Evolutionary conservation across 2,113 vertebrate genomes (phyloP).

Genomic region (Bettongia penicillata): DNA sequence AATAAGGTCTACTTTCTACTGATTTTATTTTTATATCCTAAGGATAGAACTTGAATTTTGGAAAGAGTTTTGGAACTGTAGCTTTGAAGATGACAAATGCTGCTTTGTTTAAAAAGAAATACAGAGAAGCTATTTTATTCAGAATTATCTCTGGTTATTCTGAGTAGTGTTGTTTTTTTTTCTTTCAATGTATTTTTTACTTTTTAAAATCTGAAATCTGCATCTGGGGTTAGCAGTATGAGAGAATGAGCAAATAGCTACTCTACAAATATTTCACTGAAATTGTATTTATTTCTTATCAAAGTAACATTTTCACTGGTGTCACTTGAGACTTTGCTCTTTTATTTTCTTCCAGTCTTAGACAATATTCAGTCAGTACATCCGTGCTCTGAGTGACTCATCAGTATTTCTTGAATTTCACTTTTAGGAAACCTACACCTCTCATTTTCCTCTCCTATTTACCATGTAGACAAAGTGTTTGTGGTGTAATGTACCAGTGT

Average conservation of each 20-base stretch:
- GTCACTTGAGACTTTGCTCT: background rate
- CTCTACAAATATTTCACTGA: conserved; percentile 46
- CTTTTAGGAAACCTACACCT: conserved; percentile 6
- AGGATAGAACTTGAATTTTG: background rate
- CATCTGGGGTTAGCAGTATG: conserved; percentile 20
- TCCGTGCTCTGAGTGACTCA: conserved; percentile 19
- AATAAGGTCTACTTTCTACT: conserved; percentile 55
- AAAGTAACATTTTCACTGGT: conserved; percentile 4
- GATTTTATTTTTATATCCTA: background rate
- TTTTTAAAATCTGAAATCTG: background rate
- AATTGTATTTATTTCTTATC: conserved; percentile 28
- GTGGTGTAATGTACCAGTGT: background rate
- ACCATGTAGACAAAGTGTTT: background rate
- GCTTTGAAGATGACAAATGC: conserved; percentile 46
- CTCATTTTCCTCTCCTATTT: conserved; percentile 7
- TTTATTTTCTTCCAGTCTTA: conserved; percentile 21
- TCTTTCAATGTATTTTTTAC: background rate
- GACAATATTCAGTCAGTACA: conserved; percentile 23
- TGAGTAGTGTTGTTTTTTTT: background rate
- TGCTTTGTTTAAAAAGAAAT: conserved; percentile 47
- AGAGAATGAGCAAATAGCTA: conserved; percentile 38
- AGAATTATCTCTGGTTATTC: conserved; percentile 45
- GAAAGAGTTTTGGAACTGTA: conserved; percentile 31
- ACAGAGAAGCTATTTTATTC: conserved; percentile 37
- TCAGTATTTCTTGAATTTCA: conserved; percentile 15